Percentiles rank a stretch among this genome's conserved stretches.
These are phyloP conservation scores for Bimastos eiseni DNA, from an alignment of 2,888 invertebrate genomes.

Conservation along the genomic window DNA sequence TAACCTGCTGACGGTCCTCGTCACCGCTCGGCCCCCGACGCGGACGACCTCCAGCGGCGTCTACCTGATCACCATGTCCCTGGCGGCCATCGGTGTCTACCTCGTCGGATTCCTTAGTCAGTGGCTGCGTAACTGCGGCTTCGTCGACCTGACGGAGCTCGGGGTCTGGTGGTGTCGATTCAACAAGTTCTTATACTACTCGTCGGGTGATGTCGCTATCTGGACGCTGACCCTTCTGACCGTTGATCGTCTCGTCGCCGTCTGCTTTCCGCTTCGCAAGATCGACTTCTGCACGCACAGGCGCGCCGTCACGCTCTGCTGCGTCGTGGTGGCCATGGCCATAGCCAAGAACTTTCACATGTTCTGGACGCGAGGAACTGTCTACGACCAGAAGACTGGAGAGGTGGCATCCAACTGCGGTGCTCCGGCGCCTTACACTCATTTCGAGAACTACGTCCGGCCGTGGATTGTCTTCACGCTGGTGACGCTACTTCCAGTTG, in stretches of 20 bases:
- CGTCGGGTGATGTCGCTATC: conserved; percentile 51
- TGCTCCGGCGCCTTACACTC: conserved; percentile 34
- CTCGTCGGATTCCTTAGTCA: conserved; percentile 44
- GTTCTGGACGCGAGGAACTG: conserved; percentile 50
- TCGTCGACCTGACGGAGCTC: conserved; percentile 33
- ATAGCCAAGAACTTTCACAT: conserved; percentile 53
- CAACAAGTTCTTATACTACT: conserved; percentile 52
- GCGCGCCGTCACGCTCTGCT: conserved; percentile 45
- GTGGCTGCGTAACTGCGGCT: conserved; percentile 37
- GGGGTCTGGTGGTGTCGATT: conserved; percentile 47
- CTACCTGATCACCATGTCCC: conserved; percentile 43
- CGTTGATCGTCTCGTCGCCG: conserved; percentile 53
- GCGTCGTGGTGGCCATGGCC: conserved; percentile 41
- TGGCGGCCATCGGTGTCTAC: conserved; percentile 43
- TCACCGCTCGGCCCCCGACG: conserved; percentile 40
- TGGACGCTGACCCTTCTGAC: conserved; percentile 57
- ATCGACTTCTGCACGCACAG: conserved; percentile 46
- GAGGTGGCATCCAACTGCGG: conserved; percentile 31
- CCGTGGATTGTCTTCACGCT: conserved; percentile 44
- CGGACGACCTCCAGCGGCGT: conserved; percentile 43
- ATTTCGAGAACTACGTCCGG: conserved; percentile 42
- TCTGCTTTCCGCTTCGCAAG: conserved; percentile 49
- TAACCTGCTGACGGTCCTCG: conserved; percentile 42
- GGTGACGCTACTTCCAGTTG: conserved; percentile 39
- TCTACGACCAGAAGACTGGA: background rate